Base-by-base conservation (phyloP, 2,797 vertebrate genomes). In the Molossus alvarezi region DNA sequence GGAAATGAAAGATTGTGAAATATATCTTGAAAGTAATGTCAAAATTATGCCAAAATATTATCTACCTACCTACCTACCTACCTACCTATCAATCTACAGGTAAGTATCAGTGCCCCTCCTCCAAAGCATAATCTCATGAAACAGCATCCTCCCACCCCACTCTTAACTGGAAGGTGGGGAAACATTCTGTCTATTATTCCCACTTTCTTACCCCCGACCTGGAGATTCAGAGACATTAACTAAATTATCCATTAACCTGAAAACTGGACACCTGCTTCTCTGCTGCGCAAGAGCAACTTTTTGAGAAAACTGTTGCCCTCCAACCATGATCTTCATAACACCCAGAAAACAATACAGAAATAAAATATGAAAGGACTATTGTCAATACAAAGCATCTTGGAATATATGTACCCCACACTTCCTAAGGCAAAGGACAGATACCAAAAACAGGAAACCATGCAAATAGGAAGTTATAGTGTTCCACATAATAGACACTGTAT, bases 1-100 rank as follows among this genome's bases (percentile, higher is more conserved):
- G 23, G 53, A 95, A 88, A 87, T 20, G 86, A 77, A 37, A 15
- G 5, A 45, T 27, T 62, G 33, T 80, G 21, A 64, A 41, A 71
- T 9, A n/a, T 79, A 48, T 51, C 5, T 84, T 72, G 12, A n/a
- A 88, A 75, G 23, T 76, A 87, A 33, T 95, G 48, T 85, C 62
- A 64, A 87, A 90, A 83, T 76, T 33, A 80, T 41, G 48, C 29
- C 87, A 93, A 93, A 27, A 51, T 69, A 85, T 62, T 76, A 75
- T 60, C 10, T 53, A 11, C 29, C 53, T 67, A 18, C 25, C 55
- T 72, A 71, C n/a, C 25, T 81, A 65, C 5, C 55, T 41, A 45
- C 41, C 41, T 45, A 57, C 18, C 33, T 64, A 4, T 41, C 29
- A 53, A 41, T 51, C 41, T 75, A 25, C n/a, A 33, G 14, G 5